A percentile compares a stretch with the other conserved stretches of the same genome.
Evolutionary conservation across 1,140 invertebrate genomes (phyloP).

Genomic region (Trichogramma pretiosum): DNA sequence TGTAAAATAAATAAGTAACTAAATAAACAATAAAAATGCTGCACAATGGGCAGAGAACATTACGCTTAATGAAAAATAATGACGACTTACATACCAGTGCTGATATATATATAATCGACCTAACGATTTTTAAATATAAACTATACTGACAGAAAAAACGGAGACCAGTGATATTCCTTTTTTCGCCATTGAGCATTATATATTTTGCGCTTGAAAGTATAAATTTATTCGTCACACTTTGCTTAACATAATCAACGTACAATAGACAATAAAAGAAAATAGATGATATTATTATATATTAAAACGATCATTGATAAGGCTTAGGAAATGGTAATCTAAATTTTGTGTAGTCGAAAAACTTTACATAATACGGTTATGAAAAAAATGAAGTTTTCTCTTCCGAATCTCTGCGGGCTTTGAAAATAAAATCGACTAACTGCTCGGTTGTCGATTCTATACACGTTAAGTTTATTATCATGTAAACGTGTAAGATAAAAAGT

Average conservation of each 20-base stretch:
- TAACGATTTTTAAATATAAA: constrained; percentile 3
- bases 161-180: constrained; percentile 13
- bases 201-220: constrained; percentile 10
- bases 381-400: constrained; percentile 9
- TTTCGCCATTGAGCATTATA: constrained; percentile 8
- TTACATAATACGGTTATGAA: no score
- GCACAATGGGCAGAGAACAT: constrained; percentile 1
- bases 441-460: constrained; percentile 6
- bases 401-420: constrained; percentile 10
- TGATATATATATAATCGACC: constrained; percentile 1
- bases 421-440: not conserved
- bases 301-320: constrained; percentile 32
- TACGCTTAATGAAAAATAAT: constrained; percentile 1
- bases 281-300: no score
- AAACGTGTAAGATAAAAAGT: constrained; percentile 5
- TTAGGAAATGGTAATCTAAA: constrained; percentile 18
- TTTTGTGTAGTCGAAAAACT: constrained; percentile 2
- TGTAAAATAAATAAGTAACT: not conserved
- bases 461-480: no score
- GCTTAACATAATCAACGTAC: constrained; percentile 24
- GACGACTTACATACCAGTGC: constrained; percentile 3
- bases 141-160: no score
- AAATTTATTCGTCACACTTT: constrained; percentile 11
- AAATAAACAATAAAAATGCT: constrained; percentile 1
- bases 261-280: constrained; percentile 41